Percentiles rank a stretch among this genome's conserved stretches.
phyloP scores from a whole-genome alignment of 2,888 invertebrate species.

The Trichogramma evanescens region DNA sequence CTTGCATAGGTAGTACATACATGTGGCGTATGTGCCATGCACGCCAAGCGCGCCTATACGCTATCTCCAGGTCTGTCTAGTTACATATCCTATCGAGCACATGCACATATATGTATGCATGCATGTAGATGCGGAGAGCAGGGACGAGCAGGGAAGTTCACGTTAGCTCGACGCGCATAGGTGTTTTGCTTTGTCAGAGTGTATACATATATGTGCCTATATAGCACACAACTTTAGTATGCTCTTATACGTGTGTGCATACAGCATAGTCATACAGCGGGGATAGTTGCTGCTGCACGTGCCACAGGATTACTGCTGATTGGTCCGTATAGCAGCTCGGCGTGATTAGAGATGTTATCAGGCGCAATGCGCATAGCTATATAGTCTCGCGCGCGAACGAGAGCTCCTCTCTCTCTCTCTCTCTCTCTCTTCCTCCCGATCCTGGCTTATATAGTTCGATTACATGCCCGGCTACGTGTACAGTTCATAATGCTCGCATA shows the following conservation, averaged over 20 bases:
- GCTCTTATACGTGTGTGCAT: not conserved
- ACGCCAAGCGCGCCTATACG: not conserved
- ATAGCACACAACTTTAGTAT: not conserved
- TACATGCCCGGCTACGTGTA: too few relatives aligned
- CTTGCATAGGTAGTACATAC: not conserved
- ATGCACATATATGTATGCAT: not conserved
- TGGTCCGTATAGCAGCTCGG: constrained; percentile 41
- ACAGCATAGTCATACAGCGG: too few relatives aligned
- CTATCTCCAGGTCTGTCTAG: constrained; percentile 4
- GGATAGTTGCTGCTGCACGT: not conserved
- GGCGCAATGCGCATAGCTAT: constrained; percentile 22
- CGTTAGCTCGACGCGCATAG: too few relatives aligned
- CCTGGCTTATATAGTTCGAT: not conserved
- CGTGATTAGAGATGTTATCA: constrained; percentile 49
- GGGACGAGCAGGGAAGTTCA: constrained; percentile 24
- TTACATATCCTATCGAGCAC: not conserved
- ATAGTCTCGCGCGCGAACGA: constrained; percentile 21
- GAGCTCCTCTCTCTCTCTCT: constrained; percentile 20
- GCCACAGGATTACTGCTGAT: constrained; percentile 44
- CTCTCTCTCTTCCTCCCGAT: not conserved
- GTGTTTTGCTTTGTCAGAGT: constrained; percentile 37
- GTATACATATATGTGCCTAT: constrained; percentile 23
- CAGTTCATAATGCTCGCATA: too few relatives aligned
- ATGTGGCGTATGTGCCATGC: not conserved
- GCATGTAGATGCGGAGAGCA: constrained; percentile 11